phyloP scores from a whole-genome alignment of 2,888 invertebrate genomes.

The Pseudococcus longispinus region DNA sequence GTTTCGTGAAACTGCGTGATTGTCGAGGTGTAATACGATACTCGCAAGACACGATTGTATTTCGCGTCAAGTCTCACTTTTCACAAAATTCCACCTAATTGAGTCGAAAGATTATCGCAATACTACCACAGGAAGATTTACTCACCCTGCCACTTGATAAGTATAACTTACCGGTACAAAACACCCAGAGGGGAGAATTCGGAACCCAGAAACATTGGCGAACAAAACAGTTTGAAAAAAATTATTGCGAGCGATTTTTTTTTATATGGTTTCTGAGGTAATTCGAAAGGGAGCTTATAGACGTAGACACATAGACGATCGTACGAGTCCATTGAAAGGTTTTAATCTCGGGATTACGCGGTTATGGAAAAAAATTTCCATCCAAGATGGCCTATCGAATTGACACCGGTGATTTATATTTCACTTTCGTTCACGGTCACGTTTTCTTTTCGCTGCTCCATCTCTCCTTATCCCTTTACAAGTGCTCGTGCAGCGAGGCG shows the following conservation, averaged over 20 bases:
- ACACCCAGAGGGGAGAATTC: neutral
- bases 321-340: neutral
- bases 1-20: neutral
- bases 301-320: neutral
- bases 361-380: neutral
- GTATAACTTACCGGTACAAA: neutral
- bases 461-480: neutral
- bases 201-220: neutral
- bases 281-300: neutral
- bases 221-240: neutral
- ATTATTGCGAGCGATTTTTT: neutral
- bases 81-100: neutral
- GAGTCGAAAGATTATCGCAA: neutral
- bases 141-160: too few species aligned
- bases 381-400: neutral
- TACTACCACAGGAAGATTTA: neutral
- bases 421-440: neutral
- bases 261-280: neutral
- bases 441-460: neutral
- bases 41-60: neutral
- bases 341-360: neutral
- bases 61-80: neutral
- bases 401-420: neutral
- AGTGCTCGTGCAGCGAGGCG: neutral
- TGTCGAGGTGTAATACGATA: neutral